These are phyloP conservation scores for Caenorhabditis latens DNA, from an alignment of 1,140 invertebrate species.

Conservation along the genomic window DNA sequence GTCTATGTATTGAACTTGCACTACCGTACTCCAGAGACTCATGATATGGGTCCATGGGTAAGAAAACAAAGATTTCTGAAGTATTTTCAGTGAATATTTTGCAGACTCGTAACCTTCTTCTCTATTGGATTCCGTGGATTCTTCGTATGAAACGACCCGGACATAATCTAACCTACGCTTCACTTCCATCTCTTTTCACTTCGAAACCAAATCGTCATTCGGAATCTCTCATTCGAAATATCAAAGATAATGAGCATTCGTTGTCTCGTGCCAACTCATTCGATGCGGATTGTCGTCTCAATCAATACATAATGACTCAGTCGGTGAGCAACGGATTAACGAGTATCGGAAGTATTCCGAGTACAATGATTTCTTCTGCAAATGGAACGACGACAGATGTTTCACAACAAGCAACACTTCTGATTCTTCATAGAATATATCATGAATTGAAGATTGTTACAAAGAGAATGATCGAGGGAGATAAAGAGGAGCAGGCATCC, in stretches of 20 bases:
- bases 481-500: constrained; percentile 78
- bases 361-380: constrained; percentile 44
- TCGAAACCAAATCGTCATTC: constrained; percentile 74
- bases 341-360: constrained; percentile 34
- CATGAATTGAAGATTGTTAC: constrained; percentile 77
- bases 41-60: constrained; percentile 93
- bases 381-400: constrained; percentile 61
- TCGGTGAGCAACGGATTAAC: constrained; percentile 60
- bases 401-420: constrained; percentile 71
- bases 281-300: constrained; percentile 73
- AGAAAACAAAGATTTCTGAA: no score
- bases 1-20: constrained; percentile 99
- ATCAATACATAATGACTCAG: constrained; percentile 69
- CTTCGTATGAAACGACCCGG: constrained; percentile 75
- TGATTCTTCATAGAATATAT: constrained; percentile 74
- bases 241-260: constrained; percentile 71
- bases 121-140: constrained; percentile 76
- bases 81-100: no score
- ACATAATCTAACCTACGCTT: constrained; percentile 73
- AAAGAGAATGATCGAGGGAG: constrained; percentile 75
- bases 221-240: constrained; percentile 74
- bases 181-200: constrained; percentile 73
- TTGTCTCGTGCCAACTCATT: constrained; percentile 65
- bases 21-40: constrained; percentile 94
- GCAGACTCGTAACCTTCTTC: constrained; percentile 74